Evolutionary conservation across 2,888 invertebrate genomes (phyloP).

Genomic region (Epirrhoe tristata): DNA sequence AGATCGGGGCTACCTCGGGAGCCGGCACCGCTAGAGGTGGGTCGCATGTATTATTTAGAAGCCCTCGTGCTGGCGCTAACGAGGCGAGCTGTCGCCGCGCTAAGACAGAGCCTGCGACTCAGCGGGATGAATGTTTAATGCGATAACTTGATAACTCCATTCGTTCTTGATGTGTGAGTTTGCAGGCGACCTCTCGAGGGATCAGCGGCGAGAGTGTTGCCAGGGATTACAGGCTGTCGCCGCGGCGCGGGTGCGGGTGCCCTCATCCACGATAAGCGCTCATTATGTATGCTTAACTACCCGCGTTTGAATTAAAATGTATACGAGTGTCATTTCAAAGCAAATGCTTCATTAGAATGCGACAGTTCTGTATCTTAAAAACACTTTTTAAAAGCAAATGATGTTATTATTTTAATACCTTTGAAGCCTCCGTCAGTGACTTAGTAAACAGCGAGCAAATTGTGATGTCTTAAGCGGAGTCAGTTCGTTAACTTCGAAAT

Average conservation of each 20-base stretch:
- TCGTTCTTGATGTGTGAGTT: slow-evolving; percentile 33
- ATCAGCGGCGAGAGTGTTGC: slow-evolving; percentile 10
- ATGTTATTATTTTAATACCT: slow-evolving; percentile 38
- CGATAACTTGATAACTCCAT: slow-evolving; percentile 46
- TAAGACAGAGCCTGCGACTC: slow-evolving; percentile 36
- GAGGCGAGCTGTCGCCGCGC: slow-evolving; percentile 41
- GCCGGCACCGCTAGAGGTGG: slow-evolving; percentile 72
- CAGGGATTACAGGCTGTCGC: slow-evolving; percentile 14
- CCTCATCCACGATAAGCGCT: slow-evolving; percentile 14
- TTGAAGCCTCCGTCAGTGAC: slow-evolving; percentile 30
- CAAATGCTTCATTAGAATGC: neutral
- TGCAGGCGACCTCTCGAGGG: slow-evolving; percentile 17
- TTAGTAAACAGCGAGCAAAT: slow-evolving; percentile 39
- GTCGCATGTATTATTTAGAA: slow-evolving; percentile 55
- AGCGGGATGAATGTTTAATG: slow-evolving; percentile 51
- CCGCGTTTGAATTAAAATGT: slow-evolving; percentile 21
- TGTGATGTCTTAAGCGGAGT: slow-evolving; percentile 42
- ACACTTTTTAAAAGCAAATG: slow-evolving; percentile 21
- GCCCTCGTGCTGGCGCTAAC: slow-evolving; percentile 36
- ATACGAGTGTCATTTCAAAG: neutral
- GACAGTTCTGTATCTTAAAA: neutral
- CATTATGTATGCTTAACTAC: slow-evolving; percentile 27
- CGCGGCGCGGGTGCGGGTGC: slow-evolving; percentile 4
- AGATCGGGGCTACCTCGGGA: slow-evolving; percentile 61
- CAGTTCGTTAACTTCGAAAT: slow-evolving; percentile 43